Evolutionary conservation across 2,113 vertebrate genomes (phyloP).

Genomic region (Anser brachyrhynchus): DNA sequence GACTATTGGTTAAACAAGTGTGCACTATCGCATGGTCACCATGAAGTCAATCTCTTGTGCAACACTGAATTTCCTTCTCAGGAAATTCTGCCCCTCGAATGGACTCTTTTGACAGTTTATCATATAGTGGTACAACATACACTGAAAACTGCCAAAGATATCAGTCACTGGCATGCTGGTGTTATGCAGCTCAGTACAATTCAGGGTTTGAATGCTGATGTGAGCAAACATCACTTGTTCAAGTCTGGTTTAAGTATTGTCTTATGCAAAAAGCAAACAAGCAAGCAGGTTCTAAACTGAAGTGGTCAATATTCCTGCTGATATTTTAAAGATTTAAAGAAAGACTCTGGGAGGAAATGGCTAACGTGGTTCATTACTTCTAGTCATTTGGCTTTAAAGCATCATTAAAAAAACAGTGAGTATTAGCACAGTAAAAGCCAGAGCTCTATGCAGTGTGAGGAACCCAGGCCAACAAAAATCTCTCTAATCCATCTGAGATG

Average conservation of each 20-base stretch:
- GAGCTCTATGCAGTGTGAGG: neutral
- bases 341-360: constrained; percentile 20
- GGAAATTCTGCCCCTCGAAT: neutral
- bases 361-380: constrained; percentile 41
- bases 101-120: neutral
- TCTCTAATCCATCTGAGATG: neutral
- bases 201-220: constrained; percentile 14
- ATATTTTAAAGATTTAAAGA: constrained; percentile 43
- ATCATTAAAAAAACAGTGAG: constrained; percentile 16
- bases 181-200: neutral
- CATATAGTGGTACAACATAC: neutral
- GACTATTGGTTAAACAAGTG: neutral
- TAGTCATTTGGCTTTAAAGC: constrained; percentile 59
- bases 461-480: constrained; percentile 43
- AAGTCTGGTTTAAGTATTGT: neutral
- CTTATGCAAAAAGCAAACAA: neutral
- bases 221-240: neutral
- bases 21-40: neutral
- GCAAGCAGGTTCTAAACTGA: neutral
- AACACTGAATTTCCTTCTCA: neutral
- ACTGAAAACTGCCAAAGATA: neutral
- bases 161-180: neutral
- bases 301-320: neutral
- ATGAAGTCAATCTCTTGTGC: neutral
- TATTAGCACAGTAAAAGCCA: neutral